Evolutionary conservation across 1,140 invertebrate species (phyloP), one percentile per base, ranked within the genome.

Genomic region (Nymphalis io): DNA sequence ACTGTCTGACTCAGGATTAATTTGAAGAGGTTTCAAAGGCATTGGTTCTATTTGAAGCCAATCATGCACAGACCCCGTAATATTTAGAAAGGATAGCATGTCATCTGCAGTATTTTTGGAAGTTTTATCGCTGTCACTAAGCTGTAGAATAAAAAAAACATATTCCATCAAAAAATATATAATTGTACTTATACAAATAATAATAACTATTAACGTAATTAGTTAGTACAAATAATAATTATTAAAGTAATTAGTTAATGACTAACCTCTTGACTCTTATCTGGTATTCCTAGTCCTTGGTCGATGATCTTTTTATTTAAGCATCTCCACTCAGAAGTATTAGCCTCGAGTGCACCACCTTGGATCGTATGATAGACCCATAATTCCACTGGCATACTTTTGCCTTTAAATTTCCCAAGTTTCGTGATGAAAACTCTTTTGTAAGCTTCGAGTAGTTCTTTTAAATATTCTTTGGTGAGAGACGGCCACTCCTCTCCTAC

Each of bases 311-410:
- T 85, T 55, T 87, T 79, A 67, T 93, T 94, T 2, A 95, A 72
- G n/a, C 90, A 93, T 42, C 88, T 85, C 81, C 93, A 93, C 60
- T 93, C 91, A 0, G 90, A 85, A 23, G 72, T 86, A 13, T 91
- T 88, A 4, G 94, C 93, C 16, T 89, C 87, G 0, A 93, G 76
- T 5, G 93, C 88, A 1, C 88, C 89, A 1, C 86, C 90, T 39
- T 85, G 83, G 16, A 80, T 79, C 4, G 82, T 84, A 51, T 92
- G 82, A 72, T 92, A 93, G 0, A 93, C 83, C 90, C 93, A 94
- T 13, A 95, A 74, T 59, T 94, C 92, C 0, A 94, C 90, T 0
- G 92, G 91, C 76, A 94, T 89, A 62, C 87, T 88, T 42, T 92
- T 89, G 57, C 89, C 80, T 48, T 88, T 91, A 21, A 90, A 84